These are phyloP conservation scores for Rosalia funebris DNA, from an alignment of 2,888 invertebrate genomes.

Conservation along the genomic window DNA sequence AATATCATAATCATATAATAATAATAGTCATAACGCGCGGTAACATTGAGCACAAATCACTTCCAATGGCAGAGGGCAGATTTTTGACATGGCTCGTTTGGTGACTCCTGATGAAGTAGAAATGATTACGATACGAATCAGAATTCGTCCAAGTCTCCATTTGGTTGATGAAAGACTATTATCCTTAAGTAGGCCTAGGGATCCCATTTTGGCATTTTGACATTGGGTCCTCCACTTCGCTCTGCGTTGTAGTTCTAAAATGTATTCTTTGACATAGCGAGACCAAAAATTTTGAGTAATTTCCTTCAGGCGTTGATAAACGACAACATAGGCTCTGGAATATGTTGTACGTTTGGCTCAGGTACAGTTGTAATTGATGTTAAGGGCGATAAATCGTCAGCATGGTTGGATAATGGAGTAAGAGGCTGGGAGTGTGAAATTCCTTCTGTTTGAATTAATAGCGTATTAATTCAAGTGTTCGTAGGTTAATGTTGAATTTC, in stretches of 20 bases:
- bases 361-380: slow-evolving; percentile 37
- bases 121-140: slow-evolving; percentile 8
- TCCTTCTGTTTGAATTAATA: slow-evolving; percentile 36
- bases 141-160: slow-evolving; percentile 12
- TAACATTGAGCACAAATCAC: background rate
- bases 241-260: slow-evolving; percentile 35
- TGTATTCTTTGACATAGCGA: slow-evolving; percentile 38
- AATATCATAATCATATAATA: background rate
- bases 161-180: slow-evolving; percentile 11
- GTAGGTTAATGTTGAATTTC: slow-evolving; percentile 27
- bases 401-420: slow-evolving; percentile 34
- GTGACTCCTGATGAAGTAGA: slow-evolving; percentile 1
- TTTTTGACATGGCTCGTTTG: slow-evolving; percentile 12
- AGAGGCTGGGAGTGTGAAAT: slow-evolving; percentile 37
- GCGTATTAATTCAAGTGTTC: slow-evolving; percentile 34
- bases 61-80: slow-evolving; percentile 8
- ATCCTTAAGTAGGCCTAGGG: slow-evolving; percentile 12
- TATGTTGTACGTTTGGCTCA: slow-evolving; percentile 24
- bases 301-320: slow-evolving; percentile 31
- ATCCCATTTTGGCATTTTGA: background rate
- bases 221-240: slow-evolving; percentile 31
- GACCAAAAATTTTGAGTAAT: slow-evolving; percentile 38
- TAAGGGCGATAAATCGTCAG: slow-evolving; percentile 30
- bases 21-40: background rate
- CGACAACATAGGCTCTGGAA: slow-evolving; percentile 23